Evolutionary conservation across 1,140 invertebrate genomes (phyloP), one percentile per base, ranked within the genome.

Genomic region (Diachasmimorpha longicaudata): DNA sequence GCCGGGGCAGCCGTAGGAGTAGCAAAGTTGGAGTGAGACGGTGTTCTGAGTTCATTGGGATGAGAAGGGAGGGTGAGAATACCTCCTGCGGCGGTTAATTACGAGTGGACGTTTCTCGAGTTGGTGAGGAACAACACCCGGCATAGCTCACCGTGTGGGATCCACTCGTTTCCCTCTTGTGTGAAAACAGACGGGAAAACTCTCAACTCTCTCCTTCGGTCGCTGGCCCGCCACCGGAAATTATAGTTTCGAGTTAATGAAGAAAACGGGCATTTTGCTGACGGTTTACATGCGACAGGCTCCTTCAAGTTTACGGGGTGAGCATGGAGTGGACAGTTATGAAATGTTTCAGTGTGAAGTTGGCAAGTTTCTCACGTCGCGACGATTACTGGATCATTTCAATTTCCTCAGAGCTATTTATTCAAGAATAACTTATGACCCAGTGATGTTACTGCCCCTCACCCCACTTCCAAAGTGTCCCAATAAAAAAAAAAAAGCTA

Each of bases 221-320:
- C 42, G 10, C 42, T 25, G 16, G 14, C 11, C 6, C 52, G 19
- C 37, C 21, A 37, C 66, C 66, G 74, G 74, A 75, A 75, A 75
- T 75, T 75, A 75, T 70, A 39, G 74, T 75, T 75, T 55, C 21
- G 74, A 48, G 74, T 48, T 75, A 75, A 75, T 70, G 74, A 70
- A 75, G 74, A 70, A 75, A 75, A 75, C 70, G 63, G 72, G 16
- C 23, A 13, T 74, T 66, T 42, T 68, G 19, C 19, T 11, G 23
- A 31, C 14, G 11, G 46, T 71, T 52, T 71, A 68, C 72, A 68
- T 6, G 72, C 44, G 23, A 23, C 36, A n/a, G 14, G 14, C 36
- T 6, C 44, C 55, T 23, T 74, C 19, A 48, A 36, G 31, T 66
- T 25, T 66, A 73, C n/a, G 63, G 39, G 25, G 46, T 48, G 23